A percentile compares a stretch with the other conserved stretches of the same genome.
These are phyloP conservation scores for Dinomys branickii DNA, from an alignment of 2,113 vertebrate genomes.

Conservation along the genomic window DNA sequence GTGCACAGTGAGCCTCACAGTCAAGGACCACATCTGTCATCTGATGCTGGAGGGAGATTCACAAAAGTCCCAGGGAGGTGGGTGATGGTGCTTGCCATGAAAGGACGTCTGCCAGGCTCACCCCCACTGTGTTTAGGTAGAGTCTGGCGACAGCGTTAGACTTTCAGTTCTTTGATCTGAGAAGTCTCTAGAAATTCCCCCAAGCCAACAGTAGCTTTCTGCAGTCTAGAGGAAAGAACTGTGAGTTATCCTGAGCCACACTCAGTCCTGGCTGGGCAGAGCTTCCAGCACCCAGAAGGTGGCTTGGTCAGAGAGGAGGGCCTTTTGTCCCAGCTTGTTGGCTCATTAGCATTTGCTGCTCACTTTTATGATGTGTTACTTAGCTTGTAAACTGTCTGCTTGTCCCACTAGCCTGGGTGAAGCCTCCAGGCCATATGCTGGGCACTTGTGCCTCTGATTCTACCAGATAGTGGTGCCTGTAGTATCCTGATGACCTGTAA, in stretches of 20 bases:
- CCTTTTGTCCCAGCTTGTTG: neutral
- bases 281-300: neutral
- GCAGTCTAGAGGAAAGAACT: neutral
- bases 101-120: neutral
- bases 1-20: neutral
- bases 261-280: neutral
- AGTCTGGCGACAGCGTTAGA: neutral
- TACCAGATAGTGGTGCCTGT: neutral
- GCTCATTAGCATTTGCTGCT: neutral
- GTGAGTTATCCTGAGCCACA: neutral
- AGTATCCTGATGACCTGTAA: neutral
- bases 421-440: neutral
- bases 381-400: neutral
- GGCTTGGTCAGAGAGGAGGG: neutral
- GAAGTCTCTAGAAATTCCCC: neutral
- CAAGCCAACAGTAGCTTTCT: neutral
- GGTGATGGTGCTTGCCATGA: neutral
- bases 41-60: neutral
- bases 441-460: neutral
- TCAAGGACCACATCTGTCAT: neutral
- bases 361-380: conserved; percentile 48
- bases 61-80: neutral
- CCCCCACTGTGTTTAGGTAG: neutral
- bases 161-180: neutral
- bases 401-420: neutral